Evolutionary conservation across 2,797 vertebrate species (phyloP), one percentile per base, ranked within the genome.

Genomic region (Hephaestus fuliginosus): DNA sequence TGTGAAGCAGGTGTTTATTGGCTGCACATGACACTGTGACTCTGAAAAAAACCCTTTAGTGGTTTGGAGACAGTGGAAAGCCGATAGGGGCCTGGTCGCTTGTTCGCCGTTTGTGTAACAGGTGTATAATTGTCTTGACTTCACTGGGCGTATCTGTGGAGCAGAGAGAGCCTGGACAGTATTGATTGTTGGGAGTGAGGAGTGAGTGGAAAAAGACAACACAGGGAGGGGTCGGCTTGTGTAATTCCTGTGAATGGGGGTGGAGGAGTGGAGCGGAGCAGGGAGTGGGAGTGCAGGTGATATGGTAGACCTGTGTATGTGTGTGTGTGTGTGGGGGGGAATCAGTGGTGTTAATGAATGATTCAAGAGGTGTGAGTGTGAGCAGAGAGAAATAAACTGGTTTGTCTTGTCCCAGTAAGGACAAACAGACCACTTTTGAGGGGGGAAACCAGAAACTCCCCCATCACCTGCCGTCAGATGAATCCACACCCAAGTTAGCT

Each of bases 341-440:
- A 25, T 25, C 25, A 25, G 25, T 1, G 5, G 3, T 63, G 80
- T 77, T 70, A 75, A 85, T 89, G 72, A 89, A 85, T 86, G 79
- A 88, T 89, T 86, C 63, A 82, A 69, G 14, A 70, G 51, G 39
- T 36, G 71, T 60, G 70, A 9, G 66, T 1, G 22, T 7, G 30
- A 22, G 20, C 8, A 4, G 5, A 83, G 80, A 70, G 48, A 60
- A 25, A 78, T 36, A 81, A 92, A 95, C 92, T 88, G 87, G 93
- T 95, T 92, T 78, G 72, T 89, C 91, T 90, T 52, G 91, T 93
- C 88, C 80, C 5, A 15, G 41, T 48, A 20, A 1, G n/a, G 12
- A 39, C 8, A 66, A 48, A 64, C 14, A 46, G 22, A 48, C 49
- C 28, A 30, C 63, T n/a, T 69, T 67, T 72, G 15, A 67, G 33